These are phyloP conservation scores for Macropus fuliginosus DNA, from an alignment of 2,797 vertebrate species.

Conservation along the genomic window DNA sequence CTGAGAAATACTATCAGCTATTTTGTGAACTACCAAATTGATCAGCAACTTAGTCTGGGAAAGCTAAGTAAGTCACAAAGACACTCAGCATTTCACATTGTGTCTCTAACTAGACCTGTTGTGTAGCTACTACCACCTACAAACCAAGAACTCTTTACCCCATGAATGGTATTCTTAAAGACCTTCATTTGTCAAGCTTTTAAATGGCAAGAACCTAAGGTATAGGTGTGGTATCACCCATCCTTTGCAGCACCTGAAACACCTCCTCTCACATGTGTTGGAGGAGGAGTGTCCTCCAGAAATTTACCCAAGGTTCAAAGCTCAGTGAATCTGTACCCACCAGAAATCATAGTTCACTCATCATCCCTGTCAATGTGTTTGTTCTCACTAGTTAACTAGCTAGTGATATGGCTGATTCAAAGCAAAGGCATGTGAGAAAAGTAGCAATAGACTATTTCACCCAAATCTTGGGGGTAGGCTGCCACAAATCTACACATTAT, in stretches of 20 bases:
- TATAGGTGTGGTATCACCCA: neutral
- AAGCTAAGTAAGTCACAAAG: neutral
- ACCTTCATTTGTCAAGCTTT: neutral
- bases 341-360: neutral
- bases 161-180: neutral
- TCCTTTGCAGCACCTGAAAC: neutral
- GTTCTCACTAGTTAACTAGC: neutral
- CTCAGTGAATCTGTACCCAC: neutral
- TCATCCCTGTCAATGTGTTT: neutral
- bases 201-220: neutral
- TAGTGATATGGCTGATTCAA: neutral
- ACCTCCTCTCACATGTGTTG: too few relatives aligned
- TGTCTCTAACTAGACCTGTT: neutral
- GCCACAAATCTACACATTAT: neutral
- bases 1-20: neutral
- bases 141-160: neutral
- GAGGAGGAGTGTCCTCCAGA: neutral
- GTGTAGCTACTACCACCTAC: too few relatives aligned
- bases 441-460: neutral
- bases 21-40: neutral
- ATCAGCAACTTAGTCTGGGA: neutral
- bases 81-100: neutral
- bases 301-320: neutral
- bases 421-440: neutral
- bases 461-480: neutral